Conservation (phyloP, 2,888 invertebrate genomes). For the Leptinotarsa rubiginosa region DNA sequence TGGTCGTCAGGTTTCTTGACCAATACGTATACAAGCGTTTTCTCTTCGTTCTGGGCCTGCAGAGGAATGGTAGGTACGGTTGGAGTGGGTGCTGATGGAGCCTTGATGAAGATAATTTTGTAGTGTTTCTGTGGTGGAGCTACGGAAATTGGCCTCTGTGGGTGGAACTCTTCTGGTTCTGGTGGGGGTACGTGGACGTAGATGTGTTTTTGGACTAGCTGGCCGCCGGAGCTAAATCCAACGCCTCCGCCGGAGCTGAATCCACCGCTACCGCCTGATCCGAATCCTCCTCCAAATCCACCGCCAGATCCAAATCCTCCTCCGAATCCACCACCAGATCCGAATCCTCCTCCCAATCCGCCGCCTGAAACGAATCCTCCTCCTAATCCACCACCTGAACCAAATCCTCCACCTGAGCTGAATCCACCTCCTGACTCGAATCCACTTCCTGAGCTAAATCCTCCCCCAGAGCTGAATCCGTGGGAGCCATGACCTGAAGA, state of each 20-base stretch:
- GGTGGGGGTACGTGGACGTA: conserved; percentile 90
- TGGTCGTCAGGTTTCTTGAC: conserved; percentile 90
- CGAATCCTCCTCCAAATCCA: conserved; percentile 33
- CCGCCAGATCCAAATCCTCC: conserved; percentile 55
- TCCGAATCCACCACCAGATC: conserved; percentile 35
- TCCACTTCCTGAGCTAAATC: background rate
- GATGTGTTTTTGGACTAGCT: conserved; percentile 82
- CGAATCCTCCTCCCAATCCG: conserved; percentile 25
- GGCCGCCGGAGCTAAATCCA: conserved; percentile 50
- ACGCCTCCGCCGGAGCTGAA: conserved; percentile 53
- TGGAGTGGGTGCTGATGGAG: conserved; percentile 71
- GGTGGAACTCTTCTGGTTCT: conserved; percentile 75
- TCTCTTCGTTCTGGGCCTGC: conserved; percentile 84
- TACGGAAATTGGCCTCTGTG: conserved; percentile 73
- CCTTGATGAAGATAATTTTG: conserved; percentile 91
- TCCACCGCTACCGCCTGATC: conserved; percentile 62
- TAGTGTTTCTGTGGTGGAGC: conserved; percentile 85
- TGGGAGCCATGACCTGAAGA: conserved; percentile 46
- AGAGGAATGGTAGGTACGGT: conserved; percentile 82
- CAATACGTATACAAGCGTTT: conserved; percentile 88
- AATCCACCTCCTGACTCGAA: conserved; percentile 50
- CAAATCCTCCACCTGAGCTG: background rate
- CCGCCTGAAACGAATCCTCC: conserved; percentile 47
- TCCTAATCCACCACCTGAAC: background rate
- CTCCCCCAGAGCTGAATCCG: background rate